Conservation (phyloP, 1,140 invertebrate species). For the Anagrus nilaparvatae region DNA sequence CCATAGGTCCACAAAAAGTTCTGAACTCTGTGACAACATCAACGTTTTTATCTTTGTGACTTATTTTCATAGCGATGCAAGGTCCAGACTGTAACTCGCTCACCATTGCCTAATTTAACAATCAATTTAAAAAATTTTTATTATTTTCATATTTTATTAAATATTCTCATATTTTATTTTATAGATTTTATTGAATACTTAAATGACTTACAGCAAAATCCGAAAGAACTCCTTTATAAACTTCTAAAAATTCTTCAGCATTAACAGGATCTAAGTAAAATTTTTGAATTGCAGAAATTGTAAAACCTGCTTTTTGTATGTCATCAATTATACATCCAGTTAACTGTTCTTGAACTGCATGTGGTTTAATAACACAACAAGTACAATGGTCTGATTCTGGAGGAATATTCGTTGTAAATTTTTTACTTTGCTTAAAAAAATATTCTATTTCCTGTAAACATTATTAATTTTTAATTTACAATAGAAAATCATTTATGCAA, state of each 20-base stretch:
- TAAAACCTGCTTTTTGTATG: conserved; percentile 65
- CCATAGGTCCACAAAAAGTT: conserved; percentile 73
- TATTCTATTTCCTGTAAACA: conserved; percentile 46
- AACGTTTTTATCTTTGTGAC: conserved; percentile 45
- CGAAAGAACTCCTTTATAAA: conserved; percentile 82
- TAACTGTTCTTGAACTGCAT: conserved; percentile 62
- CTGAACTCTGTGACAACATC: conserved; percentile 67
- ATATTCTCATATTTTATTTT: not conserved
- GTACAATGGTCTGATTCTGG: conserved; percentile 60
- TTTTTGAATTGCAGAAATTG: conserved; percentile 70
- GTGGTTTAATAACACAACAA: conserved; percentile 86
- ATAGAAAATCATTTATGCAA: no score
- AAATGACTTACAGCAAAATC: conserved; percentile 59
- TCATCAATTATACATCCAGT: conserved; percentile 56
- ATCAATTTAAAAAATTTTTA: not conserved
- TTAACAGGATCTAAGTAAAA: conserved; percentile 67
- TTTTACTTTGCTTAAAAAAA: conserved; percentile 17
- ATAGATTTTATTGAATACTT: not conserved
- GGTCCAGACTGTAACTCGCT: conserved; percentile 70
- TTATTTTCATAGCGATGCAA: conserved; percentile 78
- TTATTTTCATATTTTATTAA: conserved; percentile 1
- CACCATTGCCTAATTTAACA: conserved; percentile 60
- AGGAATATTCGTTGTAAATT: conserved; percentile 41
- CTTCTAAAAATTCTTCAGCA: conserved; percentile 85
- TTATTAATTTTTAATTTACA: not conserved